Evolutionary conservation across 2,888 invertebrate genomes (phyloP).

Genomic region (Tetranychus piercei): DNA sequence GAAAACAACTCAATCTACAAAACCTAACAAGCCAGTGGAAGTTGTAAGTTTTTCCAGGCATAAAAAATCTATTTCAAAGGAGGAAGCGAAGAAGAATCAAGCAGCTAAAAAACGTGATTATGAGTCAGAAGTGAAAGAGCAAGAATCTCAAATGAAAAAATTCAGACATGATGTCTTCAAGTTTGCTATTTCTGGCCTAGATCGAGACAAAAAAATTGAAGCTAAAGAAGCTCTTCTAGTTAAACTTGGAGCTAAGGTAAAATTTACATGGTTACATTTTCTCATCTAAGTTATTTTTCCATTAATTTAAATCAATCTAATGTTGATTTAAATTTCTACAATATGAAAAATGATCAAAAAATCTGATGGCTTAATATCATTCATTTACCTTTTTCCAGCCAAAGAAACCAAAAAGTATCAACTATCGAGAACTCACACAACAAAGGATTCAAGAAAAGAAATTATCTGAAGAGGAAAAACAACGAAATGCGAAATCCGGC

Average conservation of each 20-base stretch:
- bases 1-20: neutral
- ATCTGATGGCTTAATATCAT: neutral
- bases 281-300: neutral
- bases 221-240: conserved; percentile 59
- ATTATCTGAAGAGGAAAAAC: neutral
- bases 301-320: neutral
- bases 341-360: neutral
- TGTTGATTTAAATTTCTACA: too few species aligned
- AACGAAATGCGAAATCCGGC: neutral
- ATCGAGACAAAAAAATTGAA: conserved; percentile 48
- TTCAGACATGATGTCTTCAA: conserved; percentile 56
- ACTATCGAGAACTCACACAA: neutral
- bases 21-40: neutral
- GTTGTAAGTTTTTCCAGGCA: neutral
- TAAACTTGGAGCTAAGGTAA: conserved; percentile 54
- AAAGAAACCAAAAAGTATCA: neutral
- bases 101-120: neutral
- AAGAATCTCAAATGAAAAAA: neutral
- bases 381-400: neutral
- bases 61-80: neutral
- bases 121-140: neutral
- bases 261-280: too few species aligned
- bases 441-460: neutral
- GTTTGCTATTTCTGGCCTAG: conserved; percentile 60
- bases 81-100: neutral